Percentiles rank a stretch among this genome's conserved stretches.
Evolutionary conservation across 1,140 invertebrate species (phyloP).

Genomic region (Leptonema lineaticorne): DNA sequence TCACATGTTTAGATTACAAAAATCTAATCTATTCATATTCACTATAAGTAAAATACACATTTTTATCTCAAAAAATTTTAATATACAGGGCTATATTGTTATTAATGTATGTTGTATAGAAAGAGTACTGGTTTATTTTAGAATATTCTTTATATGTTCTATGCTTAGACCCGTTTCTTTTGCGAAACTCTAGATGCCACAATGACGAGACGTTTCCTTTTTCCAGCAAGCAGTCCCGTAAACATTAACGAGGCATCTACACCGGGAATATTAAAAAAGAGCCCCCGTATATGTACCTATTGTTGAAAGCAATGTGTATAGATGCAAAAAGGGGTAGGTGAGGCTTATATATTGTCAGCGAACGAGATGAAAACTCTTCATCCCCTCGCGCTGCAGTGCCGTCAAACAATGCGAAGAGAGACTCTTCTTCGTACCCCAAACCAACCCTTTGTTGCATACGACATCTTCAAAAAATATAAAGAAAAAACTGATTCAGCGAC

Average conservation of each 20-base stretch:
- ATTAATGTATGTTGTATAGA: too few relatives aligned
- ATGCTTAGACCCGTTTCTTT: neutral
- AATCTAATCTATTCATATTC: neutral
- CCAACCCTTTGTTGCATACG: too few relatives aligned
- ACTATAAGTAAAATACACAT: neutral
- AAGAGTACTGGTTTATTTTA: too few relatives aligned
- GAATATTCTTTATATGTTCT: too few relatives aligned
- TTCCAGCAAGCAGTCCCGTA: neutral
- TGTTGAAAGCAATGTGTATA: too few relatives aligned
- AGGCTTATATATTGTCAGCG: conserved; percentile 15
- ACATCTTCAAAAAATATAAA: too few relatives aligned
- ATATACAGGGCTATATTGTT: too few relatives aligned
- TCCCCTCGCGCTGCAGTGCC: neutral
- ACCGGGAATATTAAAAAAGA: conserved; percentile 18
- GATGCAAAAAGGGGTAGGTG: neutral
- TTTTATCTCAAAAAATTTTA: too few relatives aligned
- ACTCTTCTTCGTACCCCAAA: neutral
- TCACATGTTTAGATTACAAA: too few relatives aligned
- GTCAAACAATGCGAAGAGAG: conserved; percentile 9
- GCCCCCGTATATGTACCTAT: neutral
- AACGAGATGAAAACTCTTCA: conserved; percentile 19
- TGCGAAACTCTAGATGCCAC: neutral
- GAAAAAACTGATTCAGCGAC: too few relatives aligned
- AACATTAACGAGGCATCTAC: conserved; percentile 14
- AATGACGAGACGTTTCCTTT: neutral